Percentiles rank a stretch among this genome's conserved stretches.
Evolutionary conservation across 2,888 invertebrate species (phyloP).

Genomic region (Caenorhabditis auriculariae): DNA sequence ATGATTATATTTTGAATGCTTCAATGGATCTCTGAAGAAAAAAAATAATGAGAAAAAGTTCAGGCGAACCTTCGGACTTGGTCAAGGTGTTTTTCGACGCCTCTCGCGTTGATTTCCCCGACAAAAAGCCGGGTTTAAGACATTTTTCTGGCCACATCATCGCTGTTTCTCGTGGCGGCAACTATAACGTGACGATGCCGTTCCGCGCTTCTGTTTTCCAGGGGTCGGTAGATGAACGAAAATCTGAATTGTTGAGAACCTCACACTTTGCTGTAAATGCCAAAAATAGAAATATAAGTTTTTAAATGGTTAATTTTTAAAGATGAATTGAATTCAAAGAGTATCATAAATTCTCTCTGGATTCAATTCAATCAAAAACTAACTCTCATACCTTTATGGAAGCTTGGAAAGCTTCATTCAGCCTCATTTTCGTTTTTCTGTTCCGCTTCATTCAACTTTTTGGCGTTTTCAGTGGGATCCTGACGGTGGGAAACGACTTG

Average conservation of each 20-base stretch:
- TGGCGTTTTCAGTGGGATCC: conserved; percentile 28
- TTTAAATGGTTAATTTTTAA: no score
- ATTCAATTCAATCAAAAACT: no score
- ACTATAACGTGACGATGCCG: conserved; percentile 71
- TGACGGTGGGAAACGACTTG: conserved; percentile 34
- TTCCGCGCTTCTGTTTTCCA: conserved; percentile 70
- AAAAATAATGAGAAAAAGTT: background rate
- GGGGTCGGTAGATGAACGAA: conserved; percentile 66
- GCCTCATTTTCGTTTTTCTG: no score
- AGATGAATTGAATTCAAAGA: no score
- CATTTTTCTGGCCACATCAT: conserved; percentile 65
- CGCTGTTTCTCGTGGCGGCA: conserved; percentile 67
- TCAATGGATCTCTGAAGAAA: background rate
- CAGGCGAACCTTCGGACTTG: conserved; percentile 5
- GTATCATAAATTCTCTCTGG: no score
- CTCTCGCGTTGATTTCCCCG: conserved; percentile 9
- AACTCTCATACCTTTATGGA: no score
- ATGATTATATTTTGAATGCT: background rate
- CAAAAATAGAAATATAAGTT: no score
- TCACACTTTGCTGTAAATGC: no score
- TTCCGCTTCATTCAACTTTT: no score
- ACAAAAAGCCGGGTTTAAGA: conserved; percentile 16
- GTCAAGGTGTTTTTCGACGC: conserved; percentile 55
- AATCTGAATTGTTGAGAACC: conserved; percentile 26
- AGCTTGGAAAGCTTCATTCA: no score